A percentile compares a stretch with the other conserved stretches of the same genome.
These are phyloP conservation scores for Orius laevigatus DNA, from an alignment of 1,140 invertebrate species.

Conservation along the genomic window DNA sequence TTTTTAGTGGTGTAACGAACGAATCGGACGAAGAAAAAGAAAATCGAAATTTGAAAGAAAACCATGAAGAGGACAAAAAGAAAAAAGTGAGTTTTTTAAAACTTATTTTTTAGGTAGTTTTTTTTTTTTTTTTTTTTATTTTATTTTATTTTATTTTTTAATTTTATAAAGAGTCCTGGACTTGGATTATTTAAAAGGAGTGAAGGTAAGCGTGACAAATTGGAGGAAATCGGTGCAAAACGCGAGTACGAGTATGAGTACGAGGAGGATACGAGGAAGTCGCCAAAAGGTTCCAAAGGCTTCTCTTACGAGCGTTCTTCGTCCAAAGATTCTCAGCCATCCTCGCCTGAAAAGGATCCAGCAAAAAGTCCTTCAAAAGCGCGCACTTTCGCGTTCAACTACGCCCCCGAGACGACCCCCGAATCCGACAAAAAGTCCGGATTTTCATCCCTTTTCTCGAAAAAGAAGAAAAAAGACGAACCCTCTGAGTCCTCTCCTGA, in stretches of 20 bases:
- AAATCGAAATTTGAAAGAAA: slow-evolving; percentile 26
- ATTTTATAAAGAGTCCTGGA: slow-evolving; percentile 1
- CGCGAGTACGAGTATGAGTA: slow-evolving; percentile 11
- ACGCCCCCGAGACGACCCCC: too few relatives aligned
- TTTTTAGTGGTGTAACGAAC: slow-evolving; percentile 21
- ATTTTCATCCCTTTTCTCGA: too few relatives aligned
- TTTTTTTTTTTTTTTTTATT: slow-evolving; percentile 2
- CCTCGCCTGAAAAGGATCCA: too few relatives aligned
- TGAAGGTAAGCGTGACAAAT: not conserved
- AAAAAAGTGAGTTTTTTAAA: not conserved
- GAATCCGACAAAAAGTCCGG: too few relatives aligned
- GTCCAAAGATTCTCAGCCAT: too few relatives aligned
- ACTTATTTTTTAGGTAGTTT: not conserved
- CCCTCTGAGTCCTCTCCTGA: too few relatives aligned
- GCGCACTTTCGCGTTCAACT: too few relatives aligned
- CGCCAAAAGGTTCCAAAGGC: too few relatives aligned
- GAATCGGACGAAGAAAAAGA: slow-evolving; percentile 31
- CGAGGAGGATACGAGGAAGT: not conserved
- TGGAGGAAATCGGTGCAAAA: too few relatives aligned
- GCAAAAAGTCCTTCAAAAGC: too few relatives aligned
- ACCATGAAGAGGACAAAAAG: slow-evolving; percentile 8
- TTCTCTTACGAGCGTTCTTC: too few relatives aligned
- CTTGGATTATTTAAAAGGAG: slow-evolving; percentile 1
- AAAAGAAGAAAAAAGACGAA: too few relatives aligned
- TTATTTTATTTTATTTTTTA: not conserved